Base-by-base conservation (phyloP, 1,140 invertebrate species). In the Neoseiulus cucumeris region DNA sequence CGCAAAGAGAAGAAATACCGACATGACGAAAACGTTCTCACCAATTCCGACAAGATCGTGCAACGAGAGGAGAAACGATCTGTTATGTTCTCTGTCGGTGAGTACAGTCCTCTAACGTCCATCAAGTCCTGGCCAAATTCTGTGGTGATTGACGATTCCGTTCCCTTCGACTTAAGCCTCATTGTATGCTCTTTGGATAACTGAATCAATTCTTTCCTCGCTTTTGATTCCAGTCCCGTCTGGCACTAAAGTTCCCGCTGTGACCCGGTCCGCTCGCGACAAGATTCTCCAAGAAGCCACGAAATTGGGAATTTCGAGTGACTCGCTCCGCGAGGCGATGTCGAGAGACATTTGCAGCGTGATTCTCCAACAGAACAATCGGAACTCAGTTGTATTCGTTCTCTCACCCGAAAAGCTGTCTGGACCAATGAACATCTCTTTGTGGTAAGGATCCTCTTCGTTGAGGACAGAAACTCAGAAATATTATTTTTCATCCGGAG, bases 1-100 rank as follows among this genome's bases (percentile, higher is more conserved):
- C 51, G 51, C 51, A 59, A 59, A 9, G 51, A 59, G 14, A 59
- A 59, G 22, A 59, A 59, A 20, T 59, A 59, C 51, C 51, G 51
- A 17, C 51, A 59, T 25, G 51, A 59, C 33, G 51, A 59, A 9
- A 59, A 59, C 22, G 51, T 59, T 17, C 25, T 59, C 51, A 25
- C 51, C 22, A 59, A 59, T 25, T n/a, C 51, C 17, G 51, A 59
- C 51, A 59, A 59, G 51, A 33, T 59, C 22, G 51, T 59, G 14
- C 14, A 33, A 59, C 51, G 51, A 25, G 51, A 59, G 14, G 51
- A 59, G 22, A 59, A 59, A 25, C 51, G 51, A 17, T 17, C 22
- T 20, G 51, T 59, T 2, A 14, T n/a, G 14, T 59, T 59, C 51
- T 29, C 25, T 25, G 51, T 59, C 51, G 51, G 51, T 59, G 14